phyloP scores from a whole-genome alignment of 2,797 vertebrate species.

The Diglossa cyanea region DNA sequence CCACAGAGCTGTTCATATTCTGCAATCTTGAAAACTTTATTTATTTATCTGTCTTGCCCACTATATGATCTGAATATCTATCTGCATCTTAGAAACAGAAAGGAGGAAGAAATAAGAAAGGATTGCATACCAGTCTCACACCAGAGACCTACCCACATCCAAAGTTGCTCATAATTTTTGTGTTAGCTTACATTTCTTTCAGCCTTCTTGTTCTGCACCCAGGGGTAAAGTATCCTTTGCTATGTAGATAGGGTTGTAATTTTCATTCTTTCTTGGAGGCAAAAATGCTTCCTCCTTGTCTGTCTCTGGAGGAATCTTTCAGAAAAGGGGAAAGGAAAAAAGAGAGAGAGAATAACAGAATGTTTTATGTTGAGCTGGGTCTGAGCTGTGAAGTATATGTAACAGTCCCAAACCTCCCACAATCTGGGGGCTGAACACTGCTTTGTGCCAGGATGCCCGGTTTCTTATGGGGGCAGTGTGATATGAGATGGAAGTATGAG shows the following conservation, averaged over 20 bases:
- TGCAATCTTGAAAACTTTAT: background rate
- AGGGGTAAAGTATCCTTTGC: conserved; percentile 55
- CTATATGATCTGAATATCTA: background rate
- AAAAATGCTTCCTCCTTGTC: conserved; percentile 40
- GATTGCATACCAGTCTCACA: background rate
- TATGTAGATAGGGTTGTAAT: conserved; percentile 65
- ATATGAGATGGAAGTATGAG: background rate
- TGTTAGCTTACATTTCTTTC: conserved; percentile 13
- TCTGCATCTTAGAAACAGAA: background rate
- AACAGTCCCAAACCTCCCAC: background rate
- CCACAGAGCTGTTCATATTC: background rate
- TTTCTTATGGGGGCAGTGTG: background rate
- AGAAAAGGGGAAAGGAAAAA: background rate
- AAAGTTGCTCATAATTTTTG: conserved; percentile 49
- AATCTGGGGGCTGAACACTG: background rate
- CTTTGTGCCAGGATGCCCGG: background rate
- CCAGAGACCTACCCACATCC: background rate
- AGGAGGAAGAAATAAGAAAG: conserved; percentile 17
- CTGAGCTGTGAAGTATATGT: background rate
- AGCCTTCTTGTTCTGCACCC: conserved; percentile 15
- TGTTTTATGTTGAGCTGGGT: background rate
- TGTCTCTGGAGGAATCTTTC: conserved; percentile 47
- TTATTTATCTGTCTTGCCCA: conserved; percentile 13
- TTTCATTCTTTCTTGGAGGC: conserved; percentile 67
- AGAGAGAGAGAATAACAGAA: background rate